These are phyloP conservation scores for Drosophila littoralis DNA, from an alignment of 1,140 invertebrate species.

Conservation along the genomic window DNA sequence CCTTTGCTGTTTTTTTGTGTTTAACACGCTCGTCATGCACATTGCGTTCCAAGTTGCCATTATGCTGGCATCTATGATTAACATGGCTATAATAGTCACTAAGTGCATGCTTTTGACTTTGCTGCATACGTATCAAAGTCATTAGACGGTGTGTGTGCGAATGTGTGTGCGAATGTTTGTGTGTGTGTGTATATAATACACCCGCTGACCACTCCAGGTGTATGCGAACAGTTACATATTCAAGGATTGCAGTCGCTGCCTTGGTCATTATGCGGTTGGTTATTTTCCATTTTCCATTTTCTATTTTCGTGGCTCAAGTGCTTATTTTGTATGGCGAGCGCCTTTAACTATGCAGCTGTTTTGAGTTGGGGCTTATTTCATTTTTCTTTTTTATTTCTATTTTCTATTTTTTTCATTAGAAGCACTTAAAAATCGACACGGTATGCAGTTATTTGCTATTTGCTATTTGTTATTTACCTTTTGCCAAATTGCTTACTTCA, in stretches of 20 bases:
- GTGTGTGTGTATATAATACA: slow-evolving; percentile 9
- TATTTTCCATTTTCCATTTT: slow-evolving; percentile 75
- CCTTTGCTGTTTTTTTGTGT: slow-evolving; percentile 1
- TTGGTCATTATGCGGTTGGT: slow-evolving; percentile 77
- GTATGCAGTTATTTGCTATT: slow-evolving; percentile 76
- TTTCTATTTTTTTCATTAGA: slow-evolving; percentile 51
- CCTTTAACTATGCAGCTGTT: slow-evolving; percentile 51
- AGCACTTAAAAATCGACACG: slow-evolving; percentile 80
- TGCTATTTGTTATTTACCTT: slow-evolving; percentile 56
- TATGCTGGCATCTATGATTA: slow-evolving; percentile 74
- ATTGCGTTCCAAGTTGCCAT: slow-evolving; percentile 66
- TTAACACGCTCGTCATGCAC: slow-evolving; percentile 49
- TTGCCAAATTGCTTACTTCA: slow-evolving; percentile 75
- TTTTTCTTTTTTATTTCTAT: slow-evolving; percentile 5
- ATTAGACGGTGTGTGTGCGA: slow-evolving; percentile 48
- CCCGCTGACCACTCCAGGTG: slow-evolving; percentile 17
- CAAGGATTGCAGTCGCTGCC: slow-evolving; percentile 30
- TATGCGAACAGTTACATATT: slow-evolving; percentile 12
- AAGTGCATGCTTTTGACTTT: slow-evolving; percentile 77
- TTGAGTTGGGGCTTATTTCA: slow-evolving; percentile 20
- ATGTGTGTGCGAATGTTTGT: slow-evolving; percentile 5
- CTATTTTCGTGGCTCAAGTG: slow-evolving; percentile 75
- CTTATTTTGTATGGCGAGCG: slow-evolving; percentile 63
- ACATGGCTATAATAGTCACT: slow-evolving; percentile 71
- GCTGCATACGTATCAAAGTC: slow-evolving; percentile 74